Evolutionary conservation across 2,113 vertebrate genomes (phyloP), one percentile per base, ranked within the genome.

Genomic region (Tauraco erythrolophus): DNA sequence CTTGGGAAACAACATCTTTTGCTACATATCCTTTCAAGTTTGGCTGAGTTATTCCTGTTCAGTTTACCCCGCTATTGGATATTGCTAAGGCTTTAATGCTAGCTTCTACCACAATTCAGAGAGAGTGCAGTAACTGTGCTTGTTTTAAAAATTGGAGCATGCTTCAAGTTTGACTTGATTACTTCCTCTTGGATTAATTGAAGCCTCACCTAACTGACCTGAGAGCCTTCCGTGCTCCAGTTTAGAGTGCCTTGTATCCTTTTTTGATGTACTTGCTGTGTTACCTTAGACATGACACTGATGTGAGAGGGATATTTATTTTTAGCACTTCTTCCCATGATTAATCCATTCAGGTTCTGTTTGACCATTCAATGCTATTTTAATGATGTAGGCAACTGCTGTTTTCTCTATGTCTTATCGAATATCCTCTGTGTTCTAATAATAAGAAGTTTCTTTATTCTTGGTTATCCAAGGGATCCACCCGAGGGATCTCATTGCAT

Each of bases 391-490:
- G 62, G 50, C 68, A 90, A 82, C 97, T 97, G 95, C 95, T 97
- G 95, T 94, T 97, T 95, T 88, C 85, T 83, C 37, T 45, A 48
- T 77, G 85, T 92, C 94, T 95, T 96, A 92, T 88, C 89, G 92
- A 93, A 85, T 96, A 95, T 86, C 92, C 62, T 95, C 16, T 31
- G 4, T 80, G 90, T 90, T 93, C 96, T 93, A 96, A 92, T 95
- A 94, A 93, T 95, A 95, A 69, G 70, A 94, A 88, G 19, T 91
- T 76, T 88, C 82, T 94, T 90, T 71, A 46, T 88, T 85, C 84
- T 79, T 85, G 62, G 27, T 79, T 91, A 53, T 84, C 92, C 28
- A 25, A 50, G 79, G 76, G 79, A 88, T 82, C 31, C 37, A 82
- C 41, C 23, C 21, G 1, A 27, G 58, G 50, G 54, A 89, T 97